These are phyloP conservation scores for Drosophila busckii DNA, from an alignment of 1,140 invertebrate genomes.

Conservation along the genomic window DNA sequence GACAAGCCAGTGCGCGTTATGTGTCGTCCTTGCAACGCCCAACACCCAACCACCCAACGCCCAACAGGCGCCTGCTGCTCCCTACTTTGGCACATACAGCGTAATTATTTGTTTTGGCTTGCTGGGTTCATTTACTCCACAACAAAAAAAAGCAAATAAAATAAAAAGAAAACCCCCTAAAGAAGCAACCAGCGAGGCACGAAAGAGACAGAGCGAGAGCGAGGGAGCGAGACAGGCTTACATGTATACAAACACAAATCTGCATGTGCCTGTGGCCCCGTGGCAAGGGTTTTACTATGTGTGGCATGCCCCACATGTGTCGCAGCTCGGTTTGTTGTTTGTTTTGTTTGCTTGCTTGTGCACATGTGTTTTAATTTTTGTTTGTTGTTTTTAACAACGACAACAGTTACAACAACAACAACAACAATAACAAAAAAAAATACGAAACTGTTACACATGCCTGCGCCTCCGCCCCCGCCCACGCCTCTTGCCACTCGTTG, in stretches of 20 bases:
- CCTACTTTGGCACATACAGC: slow-evolving; percentile 35
- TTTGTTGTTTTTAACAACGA: slow-evolving; percentile 63
- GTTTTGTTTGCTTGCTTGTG: slow-evolving; percentile 47
- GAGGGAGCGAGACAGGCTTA: too few species aligned
- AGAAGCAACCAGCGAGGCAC: slow-evolving; percentile 12
- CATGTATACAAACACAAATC: too few species aligned
- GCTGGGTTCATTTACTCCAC: slow-evolving; percentile 72
- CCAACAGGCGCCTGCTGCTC: too few species aligned
- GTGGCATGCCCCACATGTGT: slow-evolving; percentile 50
- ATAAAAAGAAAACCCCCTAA: slow-evolving; percentile 30
- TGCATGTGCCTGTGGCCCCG: slow-evolving; percentile 23
- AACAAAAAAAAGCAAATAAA: slow-evolving; percentile 38
- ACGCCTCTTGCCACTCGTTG: slow-evolving; percentile 18
- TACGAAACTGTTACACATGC: slow-evolving; percentile 70
- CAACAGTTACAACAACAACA: slow-evolving; percentile 34
- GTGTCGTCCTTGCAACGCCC: slow-evolving; percentile 16
- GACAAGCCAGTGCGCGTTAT: too few species aligned
- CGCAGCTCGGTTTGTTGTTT: slow-evolving; percentile 11
- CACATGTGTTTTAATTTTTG: slow-evolving; percentile 77
- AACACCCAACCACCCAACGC: too few species aligned
- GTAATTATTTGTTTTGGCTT: slow-evolving; percentile 77
- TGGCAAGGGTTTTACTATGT: slow-evolving; percentile 39
- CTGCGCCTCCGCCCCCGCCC: too few species aligned
- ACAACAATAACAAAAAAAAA: slow-evolving; percentile 49
- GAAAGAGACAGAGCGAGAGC: not conserved